A percentile compares a stretch with the other conserved stretches of the same genome.
Evolutionary conservation across 2,113 vertebrate species (phyloP).

Genomic region (Pyxicephalus adspersus): DNA sequence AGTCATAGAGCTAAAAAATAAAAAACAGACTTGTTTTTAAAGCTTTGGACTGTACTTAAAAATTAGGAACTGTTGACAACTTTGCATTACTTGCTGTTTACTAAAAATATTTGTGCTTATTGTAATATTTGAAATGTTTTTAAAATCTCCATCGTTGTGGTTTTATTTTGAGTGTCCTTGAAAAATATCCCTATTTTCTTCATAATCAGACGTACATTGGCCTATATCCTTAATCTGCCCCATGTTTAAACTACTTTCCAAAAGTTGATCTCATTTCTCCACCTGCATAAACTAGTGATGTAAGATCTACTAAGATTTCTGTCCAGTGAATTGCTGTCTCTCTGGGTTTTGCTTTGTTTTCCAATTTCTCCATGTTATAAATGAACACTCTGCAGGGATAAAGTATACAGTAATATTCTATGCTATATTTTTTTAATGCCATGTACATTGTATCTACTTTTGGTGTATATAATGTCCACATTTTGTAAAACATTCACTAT

Average conservation of each 20-base stretch:
- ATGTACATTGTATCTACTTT: too few species aligned
- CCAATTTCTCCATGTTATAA: neutral
- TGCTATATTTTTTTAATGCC: too few species aligned
- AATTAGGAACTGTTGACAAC: too few species aligned
- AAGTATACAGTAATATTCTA: too few species aligned
- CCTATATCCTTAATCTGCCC: constrained; percentile 6
- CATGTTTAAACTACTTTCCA: constrained; percentile 26
- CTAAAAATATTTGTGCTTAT: too few species aligned
- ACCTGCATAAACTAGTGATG: constrained; percentile 45
- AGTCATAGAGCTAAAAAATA: too few species aligned
- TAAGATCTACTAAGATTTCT: constrained; percentile 15
- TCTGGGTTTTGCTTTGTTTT: constrained; percentile 11
- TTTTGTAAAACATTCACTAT: too few species aligned
- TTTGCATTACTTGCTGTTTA: too few species aligned
- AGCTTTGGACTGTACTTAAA: too few species aligned
- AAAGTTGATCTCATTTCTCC: constrained; percentile 45
- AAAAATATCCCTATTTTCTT: constrained; percentile 2
- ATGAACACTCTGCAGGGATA: too few species aligned
- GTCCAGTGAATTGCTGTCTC: neutral
- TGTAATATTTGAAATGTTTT: neutral
- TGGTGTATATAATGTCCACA: too few species aligned
- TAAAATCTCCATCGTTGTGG: neutral
- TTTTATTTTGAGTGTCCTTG: neutral
- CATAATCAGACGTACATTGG: neutral
- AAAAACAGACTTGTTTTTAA: too few species aligned